phyloP scores from a whole-genome alignment of 1,140 invertebrate genomes.

The Achroia grisella region DNA sequence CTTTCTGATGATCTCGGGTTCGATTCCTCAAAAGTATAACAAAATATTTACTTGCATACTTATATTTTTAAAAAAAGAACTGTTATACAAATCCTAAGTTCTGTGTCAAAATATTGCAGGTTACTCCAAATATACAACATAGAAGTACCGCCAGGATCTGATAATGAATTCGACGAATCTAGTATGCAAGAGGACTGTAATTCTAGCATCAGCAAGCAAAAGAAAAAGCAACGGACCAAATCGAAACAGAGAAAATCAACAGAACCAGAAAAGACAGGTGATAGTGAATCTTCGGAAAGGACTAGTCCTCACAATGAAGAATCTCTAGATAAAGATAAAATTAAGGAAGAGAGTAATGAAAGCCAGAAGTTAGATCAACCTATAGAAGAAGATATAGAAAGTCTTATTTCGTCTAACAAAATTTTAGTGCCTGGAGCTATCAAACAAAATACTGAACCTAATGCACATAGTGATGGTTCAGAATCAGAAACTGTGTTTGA shows the following conservation, averaged over 20 bases:
- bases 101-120: constrained; percentile 66
- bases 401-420: constrained; percentile 69
- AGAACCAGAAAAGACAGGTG: constrained; percentile 44
- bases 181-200: constrained; percentile 54
- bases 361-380: constrained; percentile 17
- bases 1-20: too few relatives aligned
- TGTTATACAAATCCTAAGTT: too few relatives aligned
- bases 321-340: constrained; percentile 38
- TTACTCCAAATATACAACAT: constrained; percentile 82
- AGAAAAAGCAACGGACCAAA: constrained; percentile 70
- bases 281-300: constrained; percentile 53
- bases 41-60: too few relatives aligned
- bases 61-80: too few relatives aligned
- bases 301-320: constrained; percentile 30
- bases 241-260: constrained; percentile 70
- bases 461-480: constrained; percentile 36
- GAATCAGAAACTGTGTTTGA: constrained; percentile 47
- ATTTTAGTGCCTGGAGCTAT: constrained; percentile 55
- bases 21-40: too few relatives aligned
- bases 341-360: constrained; percentile 23
- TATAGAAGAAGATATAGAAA: constrained; percentile 67
- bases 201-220: constrained; percentile 54
- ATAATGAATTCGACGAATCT: constrained; percentile 55
- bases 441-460: constrained; percentile 27
- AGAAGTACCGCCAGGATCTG: constrained; percentile 77